These are phyloP conservation scores for Megaustenia siamemsis DNA, from an alignment of 2,888 invertebrate genomes.

Conservation along the genomic window DNA sequence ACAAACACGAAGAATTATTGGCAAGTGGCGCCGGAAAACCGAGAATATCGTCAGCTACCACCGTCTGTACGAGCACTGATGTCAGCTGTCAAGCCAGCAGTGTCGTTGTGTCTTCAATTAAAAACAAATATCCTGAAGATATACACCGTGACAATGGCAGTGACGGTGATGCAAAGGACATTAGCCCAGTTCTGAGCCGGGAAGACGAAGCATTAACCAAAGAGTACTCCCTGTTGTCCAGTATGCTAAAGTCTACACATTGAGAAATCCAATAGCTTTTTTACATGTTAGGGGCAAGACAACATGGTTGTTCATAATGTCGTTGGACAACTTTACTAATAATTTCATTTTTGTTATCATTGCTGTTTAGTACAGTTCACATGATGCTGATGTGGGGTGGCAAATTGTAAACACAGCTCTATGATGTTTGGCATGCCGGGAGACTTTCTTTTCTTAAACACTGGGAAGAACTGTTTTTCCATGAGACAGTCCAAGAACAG, in stretches of 20 bases:
- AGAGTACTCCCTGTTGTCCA: constrained; percentile 50
- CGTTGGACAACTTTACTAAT: too few relatives aligned
- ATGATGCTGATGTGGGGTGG: neutral
- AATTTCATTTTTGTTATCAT: too few relatives aligned
- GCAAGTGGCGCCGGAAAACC: neutral
- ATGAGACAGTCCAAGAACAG: too few relatives aligned
- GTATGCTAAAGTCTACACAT: constrained; percentile 52
- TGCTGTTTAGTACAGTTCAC: neutral
- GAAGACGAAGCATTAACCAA: constrained; percentile 46
- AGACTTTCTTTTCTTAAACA: too few relatives aligned
- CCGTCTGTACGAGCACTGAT: neutral
- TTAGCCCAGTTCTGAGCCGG: neutral
- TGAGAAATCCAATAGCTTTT: constrained; percentile 8
- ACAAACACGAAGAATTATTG: constrained; percentile 32
- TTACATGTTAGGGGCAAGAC: too few relatives aligned
- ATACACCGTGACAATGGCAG: neutral
- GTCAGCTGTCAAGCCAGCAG: neutral
- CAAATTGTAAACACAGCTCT: neutral
- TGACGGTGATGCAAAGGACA: neutral
- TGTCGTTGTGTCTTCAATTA: neutral
- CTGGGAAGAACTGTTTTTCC: too few relatives aligned
- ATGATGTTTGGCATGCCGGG: too few relatives aligned
- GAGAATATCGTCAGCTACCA: neutral
- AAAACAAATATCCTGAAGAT: neutral
- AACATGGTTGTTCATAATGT: too few relatives aligned